Conservation (phyloP, 2,888 invertebrate species). For the Gryllus longicercus region DNA sequence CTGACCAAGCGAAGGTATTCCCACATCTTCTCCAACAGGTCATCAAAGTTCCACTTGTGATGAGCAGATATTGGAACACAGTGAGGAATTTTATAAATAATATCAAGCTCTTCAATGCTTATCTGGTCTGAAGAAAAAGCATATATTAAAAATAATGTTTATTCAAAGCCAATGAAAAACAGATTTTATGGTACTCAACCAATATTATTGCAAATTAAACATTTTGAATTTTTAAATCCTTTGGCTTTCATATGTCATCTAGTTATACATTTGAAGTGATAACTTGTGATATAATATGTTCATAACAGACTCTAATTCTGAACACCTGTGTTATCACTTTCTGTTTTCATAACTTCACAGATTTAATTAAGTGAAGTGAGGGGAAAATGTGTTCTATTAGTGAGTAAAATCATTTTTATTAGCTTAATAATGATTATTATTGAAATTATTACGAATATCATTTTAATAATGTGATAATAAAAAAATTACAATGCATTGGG, state of each 20-base stretch:
- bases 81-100: constrained; percentile 98
- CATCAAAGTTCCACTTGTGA: constrained; percentile 99
- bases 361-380: too few relatives aligned
- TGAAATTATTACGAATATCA: too few relatives aligned
- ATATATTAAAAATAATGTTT: neutral
- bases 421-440: too few relatives aligned
- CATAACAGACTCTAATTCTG: neutral
- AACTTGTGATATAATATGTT: neutral
- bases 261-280: neutral
- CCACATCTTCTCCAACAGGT: constrained; percentile 97
- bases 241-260: too few relatives aligned
- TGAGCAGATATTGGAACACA: constrained; percentile 99
- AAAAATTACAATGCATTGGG: too few relatives aligned
- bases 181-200: neutral
- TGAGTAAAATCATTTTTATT: too few relatives aligned
- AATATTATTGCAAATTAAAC: neutral
- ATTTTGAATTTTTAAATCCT: neutral
- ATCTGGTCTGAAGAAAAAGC: constrained; percentile 70
- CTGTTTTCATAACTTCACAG: too few relatives aligned
- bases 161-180: too few relatives aligned
- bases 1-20: constrained; percentile 89
- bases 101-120: constrained; percentile 92
- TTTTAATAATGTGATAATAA: too few relatives aligned
- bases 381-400: too few relatives aligned
- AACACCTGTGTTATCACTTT: too few relatives aligned